A percentile compares a stretch with the other conserved stretches of the same genome.
These are phyloP conservation scores for Onthophagus sagittarius DNA, from an alignment of 2,888 invertebrate genomes.

Conservation along the genomic window DNA sequence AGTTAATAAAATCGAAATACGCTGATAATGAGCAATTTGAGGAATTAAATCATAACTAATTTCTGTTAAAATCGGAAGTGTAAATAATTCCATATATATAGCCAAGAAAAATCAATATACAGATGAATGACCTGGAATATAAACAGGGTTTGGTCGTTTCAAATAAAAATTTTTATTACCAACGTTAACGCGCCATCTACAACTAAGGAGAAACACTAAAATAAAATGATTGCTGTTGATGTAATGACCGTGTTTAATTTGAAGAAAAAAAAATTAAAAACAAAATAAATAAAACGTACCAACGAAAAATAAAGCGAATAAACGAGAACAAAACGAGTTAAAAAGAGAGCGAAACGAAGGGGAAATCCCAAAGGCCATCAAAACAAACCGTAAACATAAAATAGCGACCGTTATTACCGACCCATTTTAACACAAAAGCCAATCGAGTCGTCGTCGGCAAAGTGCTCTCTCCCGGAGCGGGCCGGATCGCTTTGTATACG, in stretches of 20 bases:
- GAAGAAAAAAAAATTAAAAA: not conserved
- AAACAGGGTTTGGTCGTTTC: not conserved
- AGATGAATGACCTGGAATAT: not conserved
- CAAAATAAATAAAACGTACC: not conserved
- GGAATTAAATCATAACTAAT: not conserved
- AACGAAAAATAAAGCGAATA: not conserved
- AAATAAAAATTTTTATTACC: not conserved
- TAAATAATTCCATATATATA: not conserved
- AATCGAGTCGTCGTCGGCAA: slow-evolving; percentile 14
- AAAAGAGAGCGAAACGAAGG: slow-evolving; percentile 28
- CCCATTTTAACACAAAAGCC: slow-evolving; percentile 27
- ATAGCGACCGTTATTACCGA: slow-evolving; percentile 33
- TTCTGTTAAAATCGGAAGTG: not conserved
- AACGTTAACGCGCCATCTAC: not conserved
- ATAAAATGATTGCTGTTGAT: too few relatives aligned
- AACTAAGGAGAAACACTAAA: not conserved
- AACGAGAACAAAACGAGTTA: slow-evolving; percentile 10
- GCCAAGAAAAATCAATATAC: not conserved
- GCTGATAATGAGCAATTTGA: too few relatives aligned
- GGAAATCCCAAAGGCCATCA: slow-evolving; percentile 30
- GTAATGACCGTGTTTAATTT: too few relatives aligned
- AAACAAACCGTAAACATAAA: slow-evolving; percentile 42
- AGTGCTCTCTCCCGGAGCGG: slow-evolving; percentile 8
- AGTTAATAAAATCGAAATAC: too few relatives aligned
- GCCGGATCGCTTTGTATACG: slow-evolving; percentile 20